Evolutionary conservation across 2,113 vertebrate genomes (phyloP), one percentile per base, ranked within the genome.

Genomic region (Oreocharis arfaki): DNA sequence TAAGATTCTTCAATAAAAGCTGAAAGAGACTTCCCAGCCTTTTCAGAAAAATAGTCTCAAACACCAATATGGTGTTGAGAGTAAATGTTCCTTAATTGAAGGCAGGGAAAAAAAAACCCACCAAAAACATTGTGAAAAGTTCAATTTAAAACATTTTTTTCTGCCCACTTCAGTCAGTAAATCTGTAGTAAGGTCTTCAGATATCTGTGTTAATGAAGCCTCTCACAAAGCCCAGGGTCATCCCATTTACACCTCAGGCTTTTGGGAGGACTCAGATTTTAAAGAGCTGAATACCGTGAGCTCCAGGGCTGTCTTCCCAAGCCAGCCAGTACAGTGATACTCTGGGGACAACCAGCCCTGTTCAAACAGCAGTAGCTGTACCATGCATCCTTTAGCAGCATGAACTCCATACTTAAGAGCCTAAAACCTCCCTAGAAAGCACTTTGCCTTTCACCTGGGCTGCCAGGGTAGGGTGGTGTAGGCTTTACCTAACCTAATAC

Each of bases 81-180:
- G 27, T 61, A 85, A 85, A 63, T 1, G 2, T 50, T 63, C 39
- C 61, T 23, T 35, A 88, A 75, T 0, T 33, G 33, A 80, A 92
- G 4, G 28, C 16, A 75, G 6, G 3, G 14, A 1, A 1, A 11
- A 20, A 67, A 63, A 41, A 60, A 11, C n/a, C n/a, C n/a, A n/a
- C n/a, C n/a, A 0, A 70, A 50, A 50, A 33, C 21, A 12, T 10
- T 35, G 33, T 49, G 27, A 55, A 64, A 94, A 60, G 41, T 68
- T 91, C 80, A 0, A 49, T 69, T 92, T 76, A 30, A 71, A 82
- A 59, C 18, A 13, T 33, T 44, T 16, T 76, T 81, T 47, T 47
- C 8, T 19, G 50, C 63, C 33, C 3, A 7, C n/a, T 75, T 68
- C 26, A 70, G 74, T 32, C 60, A 22, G 30, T 79, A 67, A 41